A percentile compares a stretch with the other conserved stretches of the same genome.
Evolutionary conservation across 1,140 invertebrate genomes (phyloP).

Genomic region (Vanessa tameamea): DNA sequence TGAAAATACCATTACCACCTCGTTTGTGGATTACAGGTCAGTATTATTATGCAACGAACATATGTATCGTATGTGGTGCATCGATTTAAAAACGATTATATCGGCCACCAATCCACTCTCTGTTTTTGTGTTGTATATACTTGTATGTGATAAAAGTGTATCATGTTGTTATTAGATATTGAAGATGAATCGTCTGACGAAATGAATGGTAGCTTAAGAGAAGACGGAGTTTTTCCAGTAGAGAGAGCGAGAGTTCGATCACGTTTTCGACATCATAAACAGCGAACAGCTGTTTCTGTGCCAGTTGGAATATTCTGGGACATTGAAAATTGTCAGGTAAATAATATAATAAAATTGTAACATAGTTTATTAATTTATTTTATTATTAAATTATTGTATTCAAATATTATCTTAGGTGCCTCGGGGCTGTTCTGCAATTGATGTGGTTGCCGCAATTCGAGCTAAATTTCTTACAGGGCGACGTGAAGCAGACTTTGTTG

Average conservation of each 20-base stretch:
- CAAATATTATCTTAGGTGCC: slow-evolving; percentile 83
- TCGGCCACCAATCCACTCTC: background rate
- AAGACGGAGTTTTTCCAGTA: slow-evolving; percentile 52
- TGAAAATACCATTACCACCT: slow-evolving; percentile 76
- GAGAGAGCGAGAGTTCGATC: slow-evolving; percentile 67
- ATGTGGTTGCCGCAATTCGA: slow-evolving; percentile 89
- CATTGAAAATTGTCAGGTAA: slow-evolving; percentile 92
- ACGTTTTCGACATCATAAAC: slow-evolving; percentile 66
- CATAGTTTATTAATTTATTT: background rate
- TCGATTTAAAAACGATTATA: background rate
- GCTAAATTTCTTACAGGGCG: slow-evolving; percentile 88
- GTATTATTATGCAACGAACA: slow-evolving; percentile 51
- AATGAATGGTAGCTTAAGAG: slow-evolving; percentile 47
- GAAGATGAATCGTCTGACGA: slow-evolving; percentile 75
- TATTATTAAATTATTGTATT: background rate
- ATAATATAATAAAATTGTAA: background rate
- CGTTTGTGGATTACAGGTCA: slow-evolving; percentile 74
- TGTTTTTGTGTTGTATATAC: background rate
- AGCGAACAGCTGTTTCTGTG: slow-evolving; percentile 46
- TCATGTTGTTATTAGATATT: slow-evolving; percentile 52
- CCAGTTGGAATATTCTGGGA: slow-evolving; percentile 96
- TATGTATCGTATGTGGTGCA: slow-evolving; percentile 30
- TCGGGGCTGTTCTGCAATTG: slow-evolving; percentile 88
- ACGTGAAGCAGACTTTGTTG: slow-evolving; percentile 92
- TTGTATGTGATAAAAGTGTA: background rate